Conservation (phyloP, 37 sponge, comb jelly and placozoan genomes). For the Hexactinellida sp. region DNA sequence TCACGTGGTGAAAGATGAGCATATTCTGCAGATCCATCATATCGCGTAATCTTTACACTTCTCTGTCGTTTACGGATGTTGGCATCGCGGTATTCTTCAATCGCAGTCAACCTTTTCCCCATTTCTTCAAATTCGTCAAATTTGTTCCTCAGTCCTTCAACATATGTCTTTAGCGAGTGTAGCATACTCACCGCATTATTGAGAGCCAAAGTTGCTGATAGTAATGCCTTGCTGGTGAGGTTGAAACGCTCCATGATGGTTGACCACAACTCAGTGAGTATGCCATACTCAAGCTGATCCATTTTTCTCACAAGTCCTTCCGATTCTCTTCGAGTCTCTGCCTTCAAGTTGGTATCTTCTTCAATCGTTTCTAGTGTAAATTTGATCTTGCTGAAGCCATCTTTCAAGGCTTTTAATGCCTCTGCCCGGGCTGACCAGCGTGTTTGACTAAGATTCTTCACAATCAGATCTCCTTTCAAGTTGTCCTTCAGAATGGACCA, state of each 20-base stretch:
- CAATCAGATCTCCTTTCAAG: not conserved
- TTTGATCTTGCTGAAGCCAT: constrained; percentile 19
- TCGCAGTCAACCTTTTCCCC: not conserved
- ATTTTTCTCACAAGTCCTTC: constrained; percentile 4
- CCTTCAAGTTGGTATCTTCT: no score
- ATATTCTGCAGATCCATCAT: not conserved
- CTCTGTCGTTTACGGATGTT: no score
- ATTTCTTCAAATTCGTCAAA: not conserved
- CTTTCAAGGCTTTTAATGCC: constrained; percentile 11
- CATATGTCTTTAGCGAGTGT: constrained; percentile 1
- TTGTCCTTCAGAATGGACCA: no score
- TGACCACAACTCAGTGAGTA: constrained; percentile 5
- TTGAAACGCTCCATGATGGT: no score
- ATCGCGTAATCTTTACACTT: no score
- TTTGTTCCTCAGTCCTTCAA: not conserved
- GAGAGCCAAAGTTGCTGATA: no score
- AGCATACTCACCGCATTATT: no score
- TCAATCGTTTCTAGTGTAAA: no score
- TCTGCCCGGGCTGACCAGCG: constrained; percentile 21
- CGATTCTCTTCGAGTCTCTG: not conserved
- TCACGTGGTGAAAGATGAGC: not conserved
- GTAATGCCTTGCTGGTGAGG: no score
- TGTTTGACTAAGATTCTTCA: constrained; percentile 3
- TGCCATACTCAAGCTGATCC: not conserved
- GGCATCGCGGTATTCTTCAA: no score